These are phyloP conservation scores for Drosophila melanica DNA, from an alignment of 1,140 invertebrate genomes.

Conservation along the genomic window DNA sequence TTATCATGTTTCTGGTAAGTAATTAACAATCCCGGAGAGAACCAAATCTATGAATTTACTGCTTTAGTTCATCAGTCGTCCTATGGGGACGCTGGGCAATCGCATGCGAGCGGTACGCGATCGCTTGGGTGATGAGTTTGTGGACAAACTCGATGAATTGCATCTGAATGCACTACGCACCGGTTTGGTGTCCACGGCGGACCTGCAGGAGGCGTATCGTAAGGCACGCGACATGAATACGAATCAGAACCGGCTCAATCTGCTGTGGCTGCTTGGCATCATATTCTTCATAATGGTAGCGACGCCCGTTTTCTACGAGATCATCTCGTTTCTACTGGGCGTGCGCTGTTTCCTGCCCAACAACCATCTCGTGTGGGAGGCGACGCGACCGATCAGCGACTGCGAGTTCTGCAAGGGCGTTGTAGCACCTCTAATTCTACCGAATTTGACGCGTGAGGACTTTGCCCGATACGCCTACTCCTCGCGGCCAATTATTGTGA, in stretches of 20 bases:
- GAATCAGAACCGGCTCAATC: slow-evolving; percentile 65
- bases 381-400: slow-evolving; percentile 91
- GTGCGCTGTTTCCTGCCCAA: slow-evolving; percentile 91
- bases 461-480: slow-evolving; percentile 91
- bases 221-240: slow-evolving; percentile 63
- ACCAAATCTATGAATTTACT: background rate
- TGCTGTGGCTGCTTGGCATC: slow-evolving; percentile 75
- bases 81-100: slow-evolving; percentile 57
- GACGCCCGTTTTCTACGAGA: slow-evolving; percentile 74
- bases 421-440: slow-evolving; percentile 86
- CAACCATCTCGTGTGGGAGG: slow-evolving; percentile 94
- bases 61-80: slow-evolving; percentile 69
- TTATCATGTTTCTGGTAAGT: slow-evolving; percentile 64
- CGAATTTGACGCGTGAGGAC: slow-evolving; percentile 87
- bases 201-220: slow-evolving; percentile 75
- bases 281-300: slow-evolving; percentile 76
- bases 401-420: slow-evolving; percentile 88
- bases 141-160: slow-evolving; percentile 62
- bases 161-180: slow-evolving; percentile 71
- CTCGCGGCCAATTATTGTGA: slow-evolving; percentile 91
- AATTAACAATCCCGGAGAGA: slow-evolving; percentile 4
- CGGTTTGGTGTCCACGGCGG: slow-evolving; percentile 64
- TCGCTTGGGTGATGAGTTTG: slow-evolving; percentile 67
- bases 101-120: slow-evolving; percentile 59
- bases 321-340: slow-evolving; percentile 83